phyloP scores from a whole-genome alignment of 2,888 invertebrate species.

The Protophormia terraenovae region DNA sequence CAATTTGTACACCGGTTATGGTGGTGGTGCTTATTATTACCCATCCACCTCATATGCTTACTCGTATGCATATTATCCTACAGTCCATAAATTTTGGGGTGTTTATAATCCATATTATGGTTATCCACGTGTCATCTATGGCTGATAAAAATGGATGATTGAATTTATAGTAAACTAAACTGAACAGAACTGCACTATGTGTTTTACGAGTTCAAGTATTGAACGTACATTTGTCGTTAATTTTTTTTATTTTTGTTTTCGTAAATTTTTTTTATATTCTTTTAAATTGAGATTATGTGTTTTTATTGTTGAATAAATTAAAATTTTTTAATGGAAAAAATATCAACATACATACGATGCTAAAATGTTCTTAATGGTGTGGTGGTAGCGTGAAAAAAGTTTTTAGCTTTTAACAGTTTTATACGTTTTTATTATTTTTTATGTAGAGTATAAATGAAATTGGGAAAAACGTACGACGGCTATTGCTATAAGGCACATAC shows the following conservation, averaged over 20 bases:
- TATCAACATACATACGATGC: not conserved
- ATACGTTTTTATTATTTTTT: too few relatives aligned
- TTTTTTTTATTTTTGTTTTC: not conserved
- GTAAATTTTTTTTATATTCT: constrained; percentile 1
- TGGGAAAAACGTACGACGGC: too few relatives aligned
- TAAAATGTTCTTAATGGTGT: not conserved
- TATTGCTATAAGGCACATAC: too few relatives aligned
- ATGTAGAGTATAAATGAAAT: too few relatives aligned
- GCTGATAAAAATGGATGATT: constrained; percentile 42
- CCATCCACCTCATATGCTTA: constrained; percentile 59
- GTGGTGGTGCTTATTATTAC: constrained; percentile 44
- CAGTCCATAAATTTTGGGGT: constrained; percentile 57
- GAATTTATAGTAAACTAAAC: constrained; percentile 11
- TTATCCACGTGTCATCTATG: constrained; percentile 55
- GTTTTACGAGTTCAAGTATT: not conserved
- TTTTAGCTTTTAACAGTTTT: too few relatives aligned
- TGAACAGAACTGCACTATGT: not conserved
- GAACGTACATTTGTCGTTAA: constrained; percentile 9
- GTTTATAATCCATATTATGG: constrained; percentile 65
- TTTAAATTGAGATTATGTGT: constrained; percentile 51
- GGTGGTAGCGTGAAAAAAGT: too few relatives aligned
- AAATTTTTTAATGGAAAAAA: not conserved
- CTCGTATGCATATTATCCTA: constrained; percentile 65
- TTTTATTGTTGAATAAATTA: constrained; percentile 23
- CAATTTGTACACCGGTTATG: constrained; percentile 65